These are phyloP conservation scores for Brachymystax lenok DNA, from an alignment of 2,797 vertebrate genomes.

Conservation along the genomic window DNA sequence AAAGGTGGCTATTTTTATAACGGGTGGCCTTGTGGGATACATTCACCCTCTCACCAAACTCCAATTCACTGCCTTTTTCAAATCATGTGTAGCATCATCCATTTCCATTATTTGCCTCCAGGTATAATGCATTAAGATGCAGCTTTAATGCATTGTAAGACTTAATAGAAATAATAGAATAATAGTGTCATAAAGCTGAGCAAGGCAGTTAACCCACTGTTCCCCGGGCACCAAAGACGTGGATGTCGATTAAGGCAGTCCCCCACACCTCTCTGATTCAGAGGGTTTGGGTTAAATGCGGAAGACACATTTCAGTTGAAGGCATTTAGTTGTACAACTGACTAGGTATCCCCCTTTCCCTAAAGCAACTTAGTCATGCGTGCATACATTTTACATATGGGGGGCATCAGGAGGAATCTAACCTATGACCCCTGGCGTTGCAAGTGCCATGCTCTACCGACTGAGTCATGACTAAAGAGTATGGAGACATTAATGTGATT, in stretches of 20 bases:
- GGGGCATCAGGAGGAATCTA: neutral
- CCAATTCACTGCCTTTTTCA: too few relatives aligned
- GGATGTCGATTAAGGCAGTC: too few relatives aligned
- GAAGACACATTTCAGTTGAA: too few relatives aligned
- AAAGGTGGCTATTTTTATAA: slow-evolving; percentile 43
- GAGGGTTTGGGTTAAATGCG: too few relatives aligned
- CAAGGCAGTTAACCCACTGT: too few relatives aligned
- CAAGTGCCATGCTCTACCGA: neutral
- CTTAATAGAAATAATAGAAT: neutral
- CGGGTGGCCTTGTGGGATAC: slow-evolving; percentile 31
- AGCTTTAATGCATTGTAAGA: neutral
- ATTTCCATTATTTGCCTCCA: neutral
- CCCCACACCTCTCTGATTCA: too few relatives aligned
- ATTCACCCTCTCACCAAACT: slow-evolving; percentile 24
- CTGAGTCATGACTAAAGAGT: neutral
- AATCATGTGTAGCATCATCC: neutral
- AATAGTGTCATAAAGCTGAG: neutral
- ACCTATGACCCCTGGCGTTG: neutral
- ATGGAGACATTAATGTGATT: neutral
- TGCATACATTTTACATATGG: neutral
- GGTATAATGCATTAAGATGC: too few relatives aligned
- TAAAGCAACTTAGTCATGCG: neutral
- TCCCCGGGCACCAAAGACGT: too few relatives aligned
- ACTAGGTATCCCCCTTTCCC: neutral
- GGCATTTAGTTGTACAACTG: too few relatives aligned